Evolutionary conservation across 2,888 invertebrate genomes (phyloP), one percentile per base, ranked within the genome.

Genomic region (Gari tellinella): DNA sequence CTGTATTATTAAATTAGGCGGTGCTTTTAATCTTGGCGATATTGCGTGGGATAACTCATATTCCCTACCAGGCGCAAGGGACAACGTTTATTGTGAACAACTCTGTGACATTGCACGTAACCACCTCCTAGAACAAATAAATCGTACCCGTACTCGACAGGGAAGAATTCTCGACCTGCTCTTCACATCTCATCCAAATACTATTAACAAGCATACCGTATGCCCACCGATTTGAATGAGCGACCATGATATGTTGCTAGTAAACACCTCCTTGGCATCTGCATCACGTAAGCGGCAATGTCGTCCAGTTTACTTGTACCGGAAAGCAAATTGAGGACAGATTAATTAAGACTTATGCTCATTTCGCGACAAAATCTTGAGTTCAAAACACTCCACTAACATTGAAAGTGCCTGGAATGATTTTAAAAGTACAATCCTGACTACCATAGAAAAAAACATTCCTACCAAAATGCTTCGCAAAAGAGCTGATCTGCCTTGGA

Each of bases 81-180:
- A 45, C 45, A 45, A 45, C 15, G 45, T 19, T 5, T 19, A 45
- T 15, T 45, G 45, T 45, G 45, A 45, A n/a, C 15, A 19, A 17
- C 19, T 45, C 17, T 45, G 45, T 15, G 15, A n/a, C 45, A 45
- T 45, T 10, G 45, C 14, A 17, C 45, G 7, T 45, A 19, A 45
- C 19, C 45, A 45, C 19, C 19, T 19, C 15, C n/a, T 45, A 15
- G n/a, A n/a, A n/a, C n/a, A n/a, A n/a, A n/a, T n/a, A n/a, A n/a
- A n/a, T n/a, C n/a, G n/a, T n/a, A n/a, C n/a, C n/a, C 45, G 17
- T 45, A 45, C 45, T 17, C 45, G 45, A 45, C 45, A 45, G n/a
- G 45, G 45, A 45, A 45, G 45, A 19, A 45, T 45, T 45, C 45
- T 45, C 15, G 45, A 45, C 45, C 7, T 45, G 19, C 8, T 10